A percentile compares a stretch with the other conserved stretches of the same genome.
phyloP scores from a whole-genome alignment of 2,113 vertebrate genomes.

The Amblyornis subalaris region DNA sequence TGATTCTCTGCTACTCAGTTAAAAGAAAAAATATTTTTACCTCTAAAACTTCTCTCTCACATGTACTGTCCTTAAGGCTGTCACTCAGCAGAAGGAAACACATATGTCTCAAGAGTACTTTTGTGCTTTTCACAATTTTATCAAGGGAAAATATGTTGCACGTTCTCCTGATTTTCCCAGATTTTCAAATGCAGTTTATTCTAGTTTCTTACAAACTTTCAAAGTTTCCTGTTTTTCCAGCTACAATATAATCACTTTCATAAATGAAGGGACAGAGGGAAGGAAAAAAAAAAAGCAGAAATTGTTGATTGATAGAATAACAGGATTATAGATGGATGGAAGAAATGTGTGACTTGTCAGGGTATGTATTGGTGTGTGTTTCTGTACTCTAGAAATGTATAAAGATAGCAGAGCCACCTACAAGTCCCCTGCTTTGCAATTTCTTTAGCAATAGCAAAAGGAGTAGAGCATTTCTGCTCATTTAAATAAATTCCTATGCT shows the following conservation, averaged over 20 bases:
- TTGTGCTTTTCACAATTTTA: conserved; percentile 77
- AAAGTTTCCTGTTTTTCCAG: conserved; percentile 55
- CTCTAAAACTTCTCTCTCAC: conserved; percentile 72
- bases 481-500: conserved; percentile 8
- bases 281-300: not conserved
- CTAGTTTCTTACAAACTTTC: conserved; percentile 73
- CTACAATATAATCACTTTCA: conserved; percentile 57
- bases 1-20: conserved; percentile 68
- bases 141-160: conserved; percentile 80
- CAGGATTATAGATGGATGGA: not conserved
- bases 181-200: conserved; percentile 78
- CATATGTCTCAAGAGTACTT: conserved; percentile 79
- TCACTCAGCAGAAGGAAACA: conserved; percentile 78
- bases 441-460: not conserved
- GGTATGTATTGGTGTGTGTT: not conserved
- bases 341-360: conserved; percentile 22
- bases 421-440: not conserved
- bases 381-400: conserved; percentile 16
- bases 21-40: conserved; percentile 78
- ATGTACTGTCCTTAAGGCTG: conserved; percentile 74
- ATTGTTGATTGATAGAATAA: conserved; percentile 38
- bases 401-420: conserved; percentile 45
- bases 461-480: not conserved
- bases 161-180: conserved; percentile 72
- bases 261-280: not conserved